Evolutionary conservation across 2,797 vertebrate genomes (phyloP), one percentile per base, ranked within the genome.

Genomic region (Echeneis naucrates): DNA sequence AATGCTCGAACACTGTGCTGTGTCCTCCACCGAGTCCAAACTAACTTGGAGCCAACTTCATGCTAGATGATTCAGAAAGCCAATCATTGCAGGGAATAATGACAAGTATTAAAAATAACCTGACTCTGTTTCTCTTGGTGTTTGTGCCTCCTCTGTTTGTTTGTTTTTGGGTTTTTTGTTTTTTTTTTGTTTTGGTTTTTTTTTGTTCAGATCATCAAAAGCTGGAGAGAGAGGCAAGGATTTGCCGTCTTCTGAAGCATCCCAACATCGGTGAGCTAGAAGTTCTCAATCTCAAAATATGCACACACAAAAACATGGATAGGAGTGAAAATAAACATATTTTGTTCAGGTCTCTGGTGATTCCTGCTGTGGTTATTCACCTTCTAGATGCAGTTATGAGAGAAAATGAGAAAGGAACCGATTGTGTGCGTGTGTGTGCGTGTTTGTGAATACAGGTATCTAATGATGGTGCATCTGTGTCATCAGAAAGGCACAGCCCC

Each of bases 221-320:
- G 88, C 92, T 99, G 93, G 97, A 98, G 92, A 94, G 98, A 64
- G 98, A 99, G 85, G 98, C 98, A 1, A 95, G 98, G 42, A 99
- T 99, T 90, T 98, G 97, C 89, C 96, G 97, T 81, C 95, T 99
- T 80, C 89, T 98, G 92, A 98, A 99, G 91, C 97, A 98, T 81
- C 95, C 96, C 82, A 99, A 98, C 92, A 98, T 99, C 0, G 97
- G 98, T 99, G 94, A 97, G 95, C 27, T 1, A 17, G 56, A 17
- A 73, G 72, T 76, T 71, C 76, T 77, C 51, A 2, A 40, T 79
- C 50, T 73, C 37, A 21, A 53, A 78, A 77, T 17, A 72, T 12
- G 6, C 59, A 57, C 71, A 74, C 61, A 66, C 52, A 66, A 33
- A 37, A 24, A 47, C 40, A 19, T 38, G 8, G 23, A 57, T 44